phyloP scores from a whole-genome alignment of 2,113 vertebrate species.

The Sinocyclocheilus anshuiensis region DNA sequence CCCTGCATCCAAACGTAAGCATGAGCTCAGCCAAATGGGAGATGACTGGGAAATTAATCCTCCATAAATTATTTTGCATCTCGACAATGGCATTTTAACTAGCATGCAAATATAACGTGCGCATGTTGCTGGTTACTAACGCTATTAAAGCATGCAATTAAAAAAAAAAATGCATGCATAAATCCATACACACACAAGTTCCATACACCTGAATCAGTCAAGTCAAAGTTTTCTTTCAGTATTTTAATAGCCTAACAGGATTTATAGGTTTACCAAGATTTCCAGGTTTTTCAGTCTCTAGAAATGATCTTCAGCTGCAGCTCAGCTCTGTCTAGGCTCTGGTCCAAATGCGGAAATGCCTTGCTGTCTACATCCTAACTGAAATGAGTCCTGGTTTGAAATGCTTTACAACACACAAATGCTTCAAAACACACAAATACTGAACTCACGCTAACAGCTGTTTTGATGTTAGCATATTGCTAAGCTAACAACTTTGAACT shows the following conservation, averaged over 20 bases:
- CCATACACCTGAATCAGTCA: neutral
- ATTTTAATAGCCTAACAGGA: neutral
- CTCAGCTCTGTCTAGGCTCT: neutral
- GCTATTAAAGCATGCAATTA: neutral
- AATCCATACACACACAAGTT: neutral
- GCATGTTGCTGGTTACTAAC: neutral
- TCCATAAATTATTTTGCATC: neutral
- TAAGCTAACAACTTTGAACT: too few species aligned
- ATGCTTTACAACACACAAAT: too few species aligned
- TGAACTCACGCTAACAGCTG: too few species aligned
- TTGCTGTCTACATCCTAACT: too few species aligned
- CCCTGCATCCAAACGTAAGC: conserved; percentile 58
- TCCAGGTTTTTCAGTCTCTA: neutral
- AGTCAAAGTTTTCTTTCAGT: neutral
- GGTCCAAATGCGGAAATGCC: neutral
- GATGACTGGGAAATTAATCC: neutral
- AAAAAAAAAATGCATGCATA: neutral
- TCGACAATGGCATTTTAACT: neutral
- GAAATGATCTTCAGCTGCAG: neutral
- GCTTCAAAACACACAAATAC: too few species aligned
- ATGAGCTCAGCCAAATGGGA: conserved; percentile 46
- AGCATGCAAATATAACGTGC: neutral
- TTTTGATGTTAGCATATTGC: too few species aligned
- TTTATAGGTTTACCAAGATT: neutral
- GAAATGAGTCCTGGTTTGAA: too few species aligned